phyloP scores from a whole-genome alignment of 2,888 invertebrate genomes.

The Plebejus melissa region DNA sequence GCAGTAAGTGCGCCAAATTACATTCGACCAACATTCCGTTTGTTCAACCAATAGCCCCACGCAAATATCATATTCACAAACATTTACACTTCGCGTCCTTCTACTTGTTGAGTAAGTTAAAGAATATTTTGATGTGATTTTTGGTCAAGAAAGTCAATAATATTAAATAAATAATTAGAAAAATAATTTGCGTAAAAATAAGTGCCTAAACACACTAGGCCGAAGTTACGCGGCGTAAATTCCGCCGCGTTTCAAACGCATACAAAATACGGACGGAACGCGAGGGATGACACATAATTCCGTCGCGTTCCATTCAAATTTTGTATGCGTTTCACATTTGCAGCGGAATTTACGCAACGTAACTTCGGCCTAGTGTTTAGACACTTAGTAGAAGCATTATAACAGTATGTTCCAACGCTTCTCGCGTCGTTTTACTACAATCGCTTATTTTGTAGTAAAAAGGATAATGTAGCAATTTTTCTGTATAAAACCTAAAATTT shows the following conservation, averaged over 20 bases:
- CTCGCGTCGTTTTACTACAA: not conserved
- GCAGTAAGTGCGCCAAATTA: constrained; percentile 61
- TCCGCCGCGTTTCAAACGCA: too few species aligned
- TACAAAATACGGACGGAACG: too few species aligned
- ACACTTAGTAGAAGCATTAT: too few species aligned
- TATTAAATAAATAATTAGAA: not conserved
- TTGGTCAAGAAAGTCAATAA: not conserved
- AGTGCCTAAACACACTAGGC: too few species aligned
- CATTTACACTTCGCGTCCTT: not conserved
- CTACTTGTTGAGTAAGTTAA: not conserved
- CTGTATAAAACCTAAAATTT: not conserved
- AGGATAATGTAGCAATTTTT: not conserved
- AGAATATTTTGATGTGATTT: not conserved
- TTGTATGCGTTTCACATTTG: too few species aligned
- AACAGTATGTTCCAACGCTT: too few species aligned
- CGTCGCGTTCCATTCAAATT: too few species aligned
- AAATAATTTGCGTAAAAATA: not conserved
- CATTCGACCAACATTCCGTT: constrained; percentile 3
- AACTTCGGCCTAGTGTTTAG: too few species aligned
- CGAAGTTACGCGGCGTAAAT: too few species aligned
- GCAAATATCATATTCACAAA: constrained; percentile 8
- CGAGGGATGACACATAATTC: too few species aligned
- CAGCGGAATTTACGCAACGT: too few species aligned
- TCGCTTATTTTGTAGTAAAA: not conserved
- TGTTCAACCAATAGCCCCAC: constrained; percentile 7